phyloP scores from a whole-genome alignment of 1,140 invertebrate species.

The Araneus ventricosus region DNA sequence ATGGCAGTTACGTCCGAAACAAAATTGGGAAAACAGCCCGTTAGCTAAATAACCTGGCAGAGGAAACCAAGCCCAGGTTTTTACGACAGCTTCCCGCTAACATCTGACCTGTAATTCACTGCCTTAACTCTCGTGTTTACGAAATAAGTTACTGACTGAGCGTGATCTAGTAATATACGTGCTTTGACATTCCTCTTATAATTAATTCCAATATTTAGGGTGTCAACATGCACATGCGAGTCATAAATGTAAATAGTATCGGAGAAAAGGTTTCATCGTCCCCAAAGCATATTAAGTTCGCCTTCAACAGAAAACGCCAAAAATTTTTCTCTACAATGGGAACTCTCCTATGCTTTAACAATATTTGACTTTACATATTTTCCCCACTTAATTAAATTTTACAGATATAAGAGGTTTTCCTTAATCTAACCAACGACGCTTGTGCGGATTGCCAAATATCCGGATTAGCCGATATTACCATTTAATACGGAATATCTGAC shows the following conservation, averaged over 20 bases:
- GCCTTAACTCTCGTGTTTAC: background rate
- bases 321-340: too few relatives aligned
- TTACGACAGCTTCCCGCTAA: slow-evolving; percentile 24
- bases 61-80: background rate
- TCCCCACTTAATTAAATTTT: too few relatives aligned
- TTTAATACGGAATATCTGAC: too few relatives aligned
- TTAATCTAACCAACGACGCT: too few relatives aligned
- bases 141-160: background rate
- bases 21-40: slow-evolving; percentile 18
- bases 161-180: background rate
- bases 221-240: background rate
- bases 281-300: too few relatives aligned
- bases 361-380: too few relatives aligned
- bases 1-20: background rate
- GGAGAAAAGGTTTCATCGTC: too few relatives aligned
- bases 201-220: background rate
- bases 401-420: too few relatives aligned
- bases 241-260: background rate
- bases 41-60: background rate
- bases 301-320: too few relatives aligned
- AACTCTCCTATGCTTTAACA: too few relatives aligned
- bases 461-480: too few relatives aligned
- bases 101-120: background rate
- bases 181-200: background rate
- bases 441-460: too few relatives aligned